Conservation (phyloP, 2,888 invertebrate genomes). For the Lapara coniferarum region DNA sequence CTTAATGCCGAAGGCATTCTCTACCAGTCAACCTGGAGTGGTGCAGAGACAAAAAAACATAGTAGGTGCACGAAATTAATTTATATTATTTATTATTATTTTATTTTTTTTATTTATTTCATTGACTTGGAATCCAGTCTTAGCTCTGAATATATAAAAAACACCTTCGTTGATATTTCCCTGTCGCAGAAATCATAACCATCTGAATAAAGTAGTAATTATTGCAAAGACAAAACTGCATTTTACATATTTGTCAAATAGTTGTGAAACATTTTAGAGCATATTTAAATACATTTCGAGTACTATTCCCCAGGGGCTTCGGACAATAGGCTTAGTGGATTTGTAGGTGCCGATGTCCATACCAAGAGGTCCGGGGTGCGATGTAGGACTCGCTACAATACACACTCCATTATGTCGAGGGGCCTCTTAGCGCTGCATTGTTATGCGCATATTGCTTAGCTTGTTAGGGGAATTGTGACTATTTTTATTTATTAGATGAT, state of each 20-base stretch:
- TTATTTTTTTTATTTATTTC: too few relatives aligned
- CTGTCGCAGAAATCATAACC: too few relatives aligned
- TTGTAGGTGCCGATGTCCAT: conserved; percentile 49
- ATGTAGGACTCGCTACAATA: conserved; percentile 50
- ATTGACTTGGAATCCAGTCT: too few relatives aligned
- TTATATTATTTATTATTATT: too few relatives aligned
- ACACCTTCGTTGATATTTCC: too few relatives aligned
- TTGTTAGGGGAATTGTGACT: conserved; percentile 49
- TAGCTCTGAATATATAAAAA: too few relatives aligned
- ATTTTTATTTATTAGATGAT: conserved; percentile 1
- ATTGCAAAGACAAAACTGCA: too few relatives aligned
- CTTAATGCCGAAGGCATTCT: too few relatives aligned
- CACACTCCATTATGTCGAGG: conserved; percentile 76
- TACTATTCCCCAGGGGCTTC: conserved; percentile 32
- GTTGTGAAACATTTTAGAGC: not conserved
- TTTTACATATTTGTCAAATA: not conserved
- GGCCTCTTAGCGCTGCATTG: conserved; percentile 63
- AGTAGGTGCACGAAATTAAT: too few relatives aligned
- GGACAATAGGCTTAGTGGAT: conserved; percentile 71
- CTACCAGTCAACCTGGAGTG: too few relatives aligned
- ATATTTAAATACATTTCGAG: conserved; percentile 10
- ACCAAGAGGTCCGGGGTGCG: conserved; percentile 32
- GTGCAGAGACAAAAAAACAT: too few relatives aligned
- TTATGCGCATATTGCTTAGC: conserved; percentile 73
- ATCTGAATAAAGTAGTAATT: too few relatives aligned